Percentiles rank a stretch among this genome's conserved stretches.
Conservation (phyloP, 2,888 invertebrate species). For the Brachypalpus laphriformis region DNA sequence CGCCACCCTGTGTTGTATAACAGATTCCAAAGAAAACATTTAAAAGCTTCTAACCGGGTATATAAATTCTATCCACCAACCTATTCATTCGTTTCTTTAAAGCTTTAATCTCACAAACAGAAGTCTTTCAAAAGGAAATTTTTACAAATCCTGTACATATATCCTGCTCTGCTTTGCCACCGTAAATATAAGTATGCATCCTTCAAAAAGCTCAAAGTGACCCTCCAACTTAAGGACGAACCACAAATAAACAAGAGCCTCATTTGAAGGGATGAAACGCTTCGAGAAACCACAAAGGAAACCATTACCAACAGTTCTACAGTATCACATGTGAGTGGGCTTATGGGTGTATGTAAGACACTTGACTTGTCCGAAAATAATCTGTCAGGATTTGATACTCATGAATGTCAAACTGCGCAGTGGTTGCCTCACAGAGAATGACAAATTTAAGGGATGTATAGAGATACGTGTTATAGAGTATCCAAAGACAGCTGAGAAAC, state of each 20-base stretch:
- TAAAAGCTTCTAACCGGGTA: too few species aligned
- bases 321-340: not conserved
- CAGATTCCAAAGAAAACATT: too few species aligned
- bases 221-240: not conserved
- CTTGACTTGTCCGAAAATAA: conserved; percentile 26
- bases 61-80: too few species aligned
- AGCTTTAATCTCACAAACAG: too few species aligned
- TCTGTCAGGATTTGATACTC: not conserved
- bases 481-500: too few species aligned
- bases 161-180: too few species aligned
- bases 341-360: not conserved
- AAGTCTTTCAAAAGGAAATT: too few species aligned
- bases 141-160: too few species aligned
- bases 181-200: not conserved
- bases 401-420: not conserved
- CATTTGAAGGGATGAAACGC: not conserved
- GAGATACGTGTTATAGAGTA: too few species aligned
- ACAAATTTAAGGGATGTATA: not conserved
- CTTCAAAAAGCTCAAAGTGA: not conserved
- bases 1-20: too few species aligned
- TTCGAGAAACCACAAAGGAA: not conserved
- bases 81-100: too few species aligned
- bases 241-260: not conserved
- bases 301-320: not conserved
- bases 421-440: not conserved